Evolutionary conservation across 2,797 vertebrate species (phyloP).

Genomic region (Girardinus metallicus): DNA sequence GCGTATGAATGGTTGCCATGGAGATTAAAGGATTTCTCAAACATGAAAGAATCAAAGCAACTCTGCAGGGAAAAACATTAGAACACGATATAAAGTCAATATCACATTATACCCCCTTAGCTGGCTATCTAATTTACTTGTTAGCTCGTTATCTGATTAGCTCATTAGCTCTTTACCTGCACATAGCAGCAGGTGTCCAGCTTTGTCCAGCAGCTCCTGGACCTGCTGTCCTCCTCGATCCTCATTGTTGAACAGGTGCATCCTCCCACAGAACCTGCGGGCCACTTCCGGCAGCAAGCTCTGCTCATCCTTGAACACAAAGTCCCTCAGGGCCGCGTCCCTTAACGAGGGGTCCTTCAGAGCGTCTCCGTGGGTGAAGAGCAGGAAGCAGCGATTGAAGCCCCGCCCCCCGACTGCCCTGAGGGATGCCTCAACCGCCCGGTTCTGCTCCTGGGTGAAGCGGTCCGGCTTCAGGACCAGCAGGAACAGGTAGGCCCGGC

Average conservation of each 20-base stretch:
- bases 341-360: not conserved
- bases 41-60: too few relatives aligned
- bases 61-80: too few relatives aligned
- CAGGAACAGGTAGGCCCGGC: not conserved
- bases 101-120: too few relatives aligned
- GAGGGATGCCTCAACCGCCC: not conserved
- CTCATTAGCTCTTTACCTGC: not conserved
- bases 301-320: not conserved
- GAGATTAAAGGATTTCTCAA: too few relatives aligned
- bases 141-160: not conserved
- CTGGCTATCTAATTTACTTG: too few relatives aligned
- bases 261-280: not conserved
- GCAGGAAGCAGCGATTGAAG: not conserved
- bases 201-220: not conserved
- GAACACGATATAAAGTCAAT: too few relatives aligned
- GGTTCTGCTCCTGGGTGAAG: slow-evolving; percentile 1
- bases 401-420: not conserved
- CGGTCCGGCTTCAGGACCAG: slow-evolving; percentile 5
- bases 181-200: not conserved
- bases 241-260: slow-evolving; percentile 18
- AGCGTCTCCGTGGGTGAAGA: slow-evolving; percentile 6
- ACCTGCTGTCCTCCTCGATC: not conserved
- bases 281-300: not conserved
- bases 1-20: too few relatives aligned
- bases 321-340: not conserved